Evolutionary conservation across 2,797 vertebrate genomes (phyloP), one percentile per base, ranked within the genome.

Genomic region (Orestias chungarensis): DNA sequence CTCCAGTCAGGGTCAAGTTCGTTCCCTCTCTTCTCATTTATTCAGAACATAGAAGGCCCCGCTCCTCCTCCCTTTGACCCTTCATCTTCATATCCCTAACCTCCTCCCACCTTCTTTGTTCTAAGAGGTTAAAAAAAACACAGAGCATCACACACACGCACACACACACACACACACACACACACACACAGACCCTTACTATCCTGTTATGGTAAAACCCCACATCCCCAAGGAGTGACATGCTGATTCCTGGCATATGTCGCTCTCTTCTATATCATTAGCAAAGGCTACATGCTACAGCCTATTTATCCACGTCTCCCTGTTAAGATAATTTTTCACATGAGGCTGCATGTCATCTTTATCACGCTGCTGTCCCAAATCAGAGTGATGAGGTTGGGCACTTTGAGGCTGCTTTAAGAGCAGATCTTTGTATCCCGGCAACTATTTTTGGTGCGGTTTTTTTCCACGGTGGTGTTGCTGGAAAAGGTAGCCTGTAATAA

Each of bases 1-100:
- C 86, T 89, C 74, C 70, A 86, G 88, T 86, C 75, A 86, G 91
- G 93, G 92, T 94, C 93, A 95, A 94, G 93, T 95, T 93, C 92
- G 90, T 74, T 76, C 78, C 69, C 77, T 65, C 79, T 35, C 64
- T 73, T 75, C 74, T 87, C 83, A 86, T 91, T 92, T 89, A 91
- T 89, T 87, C 85, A 71, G 74, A 82, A 84, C 87, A 88, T 70
- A 70, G 71, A 78, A 83, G 82, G 70, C 80, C 81, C 73, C 10
- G 42, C 86, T 78, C 79, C 82, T 82, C 87, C 86, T 82, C 80
- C 73, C 67, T 78, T 70, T 90, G 82, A 88, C 89, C 77, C 79
- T 35, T 75, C 68, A 61, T 78, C 66, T 80, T 66, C 15, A 52
- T 83, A 68, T 85, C 78, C 78, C 80, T 78, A 64, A 74, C 69